These are phyloP conservation scores for Diplogasteroides magnus DNA, from an alignment of 1,140 invertebrate species.

Conservation along the genomic window DNA sequence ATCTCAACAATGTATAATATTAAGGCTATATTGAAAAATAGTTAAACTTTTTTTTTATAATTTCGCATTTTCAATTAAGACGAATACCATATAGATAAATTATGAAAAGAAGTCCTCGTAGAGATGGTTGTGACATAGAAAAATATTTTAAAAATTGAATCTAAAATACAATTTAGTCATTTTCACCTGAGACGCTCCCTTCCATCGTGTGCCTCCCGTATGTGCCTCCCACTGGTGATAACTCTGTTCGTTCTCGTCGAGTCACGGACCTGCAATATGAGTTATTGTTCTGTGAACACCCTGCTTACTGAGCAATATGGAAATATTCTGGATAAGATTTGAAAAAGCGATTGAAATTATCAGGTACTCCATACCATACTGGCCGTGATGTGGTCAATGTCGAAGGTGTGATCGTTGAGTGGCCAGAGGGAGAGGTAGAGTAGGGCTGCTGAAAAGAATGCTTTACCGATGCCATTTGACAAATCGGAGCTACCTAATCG, in stretches of 20 bases:
- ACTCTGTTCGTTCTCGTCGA: background rate
- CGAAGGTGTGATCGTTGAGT: no score
- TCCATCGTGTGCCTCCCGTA: background rate
- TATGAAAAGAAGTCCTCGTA: background rate
- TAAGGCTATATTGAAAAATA: background rate
- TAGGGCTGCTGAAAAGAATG: no score
- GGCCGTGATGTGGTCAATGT: no score
- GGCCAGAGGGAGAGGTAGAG: no score
- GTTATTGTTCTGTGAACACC: no score
- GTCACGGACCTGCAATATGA: background rate
- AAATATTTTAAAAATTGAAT: background rate
- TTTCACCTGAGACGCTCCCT: background rate
- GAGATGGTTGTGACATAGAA: background rate
- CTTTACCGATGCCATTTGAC: no score
- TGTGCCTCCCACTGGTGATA: background rate
- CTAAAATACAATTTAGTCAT: background rate
- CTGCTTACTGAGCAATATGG: no score
- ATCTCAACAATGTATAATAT: background rate
- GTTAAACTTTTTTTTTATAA: background rate
- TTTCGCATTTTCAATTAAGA: background rate
- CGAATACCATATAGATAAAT: background rate
- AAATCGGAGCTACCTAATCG: no score
- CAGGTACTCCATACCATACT: no score
- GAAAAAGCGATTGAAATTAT: no score
- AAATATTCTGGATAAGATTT: no score